Evolutionary conservation across 2,113 vertebrate genomes (phyloP), one percentile per base, ranked within the genome.

Genomic region (Lanius ludovicianus): DNA sequence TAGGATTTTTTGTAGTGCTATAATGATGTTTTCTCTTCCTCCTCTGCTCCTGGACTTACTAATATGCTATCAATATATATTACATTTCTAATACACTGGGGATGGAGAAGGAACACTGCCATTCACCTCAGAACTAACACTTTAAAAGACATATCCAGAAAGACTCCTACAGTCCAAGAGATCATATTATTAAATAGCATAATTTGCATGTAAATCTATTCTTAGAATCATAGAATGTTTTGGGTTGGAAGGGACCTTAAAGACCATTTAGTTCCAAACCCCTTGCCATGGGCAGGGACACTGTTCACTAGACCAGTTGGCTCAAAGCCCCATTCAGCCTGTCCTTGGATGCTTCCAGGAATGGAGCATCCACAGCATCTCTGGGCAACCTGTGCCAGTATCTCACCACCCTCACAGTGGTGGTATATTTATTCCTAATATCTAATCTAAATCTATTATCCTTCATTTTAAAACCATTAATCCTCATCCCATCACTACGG

Each of bases 71-170:
- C 50, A 78, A 12, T 42, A 39, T 37, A 20, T 30, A 35, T 62
- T 52, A 24, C 41, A 47, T 77, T 92, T 74, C 14, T 89, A 70
- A 77, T 47, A 42, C 57, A 62, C 9, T 50, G 39, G 23, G 20
- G 23, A 9, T 0, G 0, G 23, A 9, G 11, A 37, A 76, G 15
- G 35, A 28, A 89, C 3, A 2, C 22, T 64, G 46, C 17, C 30
- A 46, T 49, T 76, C 81, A 86, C 25, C 37, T 74, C 73, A 87
- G 50, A 69, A 86, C 9, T 52, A 84, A 39, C 10, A 39, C 31
- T 91, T 94, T 81, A 46, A 87, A 74, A 86, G 21, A n/a, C 62
- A 2, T 23, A n/a, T 62, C 37, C 28, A 69, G 18, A 76, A 82
- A 88, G 20, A 67, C 7, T 39, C 15, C n/a, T 84, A 30, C 12